A percentile compares a stretch with the other conserved stretches of the same genome.
Evolutionary conservation across 2,797 vertebrate genomes (phyloP).

Genomic region (Melanotaenia maccullochi): DNA sequence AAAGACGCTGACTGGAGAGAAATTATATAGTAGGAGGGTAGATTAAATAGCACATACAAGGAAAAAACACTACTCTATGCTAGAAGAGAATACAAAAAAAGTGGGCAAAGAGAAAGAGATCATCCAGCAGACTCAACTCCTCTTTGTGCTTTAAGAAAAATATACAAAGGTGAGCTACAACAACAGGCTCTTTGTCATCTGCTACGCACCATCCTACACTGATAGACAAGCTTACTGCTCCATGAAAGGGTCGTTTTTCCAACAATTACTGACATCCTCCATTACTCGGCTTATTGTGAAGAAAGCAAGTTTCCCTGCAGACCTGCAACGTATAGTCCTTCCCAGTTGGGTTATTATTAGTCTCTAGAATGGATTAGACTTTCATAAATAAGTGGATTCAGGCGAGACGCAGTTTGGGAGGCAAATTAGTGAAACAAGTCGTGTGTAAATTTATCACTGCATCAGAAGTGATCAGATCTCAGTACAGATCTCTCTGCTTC

Average conservation of each 20-base stretch:
- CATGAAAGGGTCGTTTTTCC: conserved; percentile 13
- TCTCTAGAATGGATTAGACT: not conserved
- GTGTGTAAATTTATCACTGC: not conserved
- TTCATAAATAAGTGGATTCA: not conserved
- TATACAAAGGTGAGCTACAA: no score
- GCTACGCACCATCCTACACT: conserved; percentile 20
- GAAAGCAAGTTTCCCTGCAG: no score
- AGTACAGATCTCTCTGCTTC: not conserved
- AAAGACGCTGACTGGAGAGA: conserved; percentile 1
- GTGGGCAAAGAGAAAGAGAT: no score
- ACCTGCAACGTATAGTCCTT: no score
- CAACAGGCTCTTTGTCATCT: not conserved
- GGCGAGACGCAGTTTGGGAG: not conserved
- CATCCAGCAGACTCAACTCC: no score
- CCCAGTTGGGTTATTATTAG: not conserved
- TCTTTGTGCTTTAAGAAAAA: no score
- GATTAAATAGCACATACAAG: conserved; percentile 7
- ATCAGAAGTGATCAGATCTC: not conserved
- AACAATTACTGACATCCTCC: no score
- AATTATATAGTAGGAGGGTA: not conserved
- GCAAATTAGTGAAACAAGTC: not conserved
- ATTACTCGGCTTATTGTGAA: no score
- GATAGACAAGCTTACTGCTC: conserved; percentile 29
- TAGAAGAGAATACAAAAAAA: no score
- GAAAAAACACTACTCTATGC: not conserved